phyloP scores from a whole-genome alignment of 2,888 invertebrate genomes.

The Brachylomia viminalis region DNA sequence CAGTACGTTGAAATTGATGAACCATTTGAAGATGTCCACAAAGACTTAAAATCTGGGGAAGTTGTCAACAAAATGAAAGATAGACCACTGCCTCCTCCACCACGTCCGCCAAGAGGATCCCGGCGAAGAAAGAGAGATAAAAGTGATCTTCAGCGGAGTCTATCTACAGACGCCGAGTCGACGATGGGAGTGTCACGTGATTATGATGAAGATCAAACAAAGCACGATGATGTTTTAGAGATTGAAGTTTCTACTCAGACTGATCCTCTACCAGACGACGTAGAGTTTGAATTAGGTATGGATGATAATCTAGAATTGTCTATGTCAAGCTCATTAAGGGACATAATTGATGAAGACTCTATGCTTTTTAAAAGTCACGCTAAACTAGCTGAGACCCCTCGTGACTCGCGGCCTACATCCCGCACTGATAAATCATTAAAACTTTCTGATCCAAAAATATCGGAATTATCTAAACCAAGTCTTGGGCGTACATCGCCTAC shows the following conservation, averaged over 20 bases:
- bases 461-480: slow-evolving; percentile 89
- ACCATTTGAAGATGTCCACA: slow-evolving; percentile 90
- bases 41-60: slow-evolving; percentile 93
- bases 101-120: slow-evolving; percentile 94
- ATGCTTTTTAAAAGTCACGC: slow-evolving; percentile 86
- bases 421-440: slow-evolving; percentile 90
- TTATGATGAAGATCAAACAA: slow-evolving; percentile 68
- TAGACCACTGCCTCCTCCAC: slow-evolving; percentile 96
- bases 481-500: slow-evolving; percentile 91
- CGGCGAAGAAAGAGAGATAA: slow-evolving; percentile 81
- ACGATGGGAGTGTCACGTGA: slow-evolving; percentile 65
- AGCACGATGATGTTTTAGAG: slow-evolving; percentile 88
- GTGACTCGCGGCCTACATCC: slow-evolving; percentile 89
- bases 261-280: slow-evolving; percentile 95
- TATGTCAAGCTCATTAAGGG: slow-evolving; percentile 86
- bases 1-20: slow-evolving; percentile 92
- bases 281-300: slow-evolving; percentile 91
- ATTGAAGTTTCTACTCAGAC: slow-evolving; percentile 96
- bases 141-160: slow-evolving; percentile 69
- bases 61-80: slow-evolving; percentile 96
- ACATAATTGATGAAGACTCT: slow-evolving; percentile 89
- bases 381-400: slow-evolving; percentile 86
- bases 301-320: slow-evolving; percentile 87
- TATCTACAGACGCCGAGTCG: slow-evolving; percentile 62
- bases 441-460: slow-evolving; percentile 89